A percentile compares a stretch with the other conserved stretches of the same genome.
phyloP scores from a whole-genome alignment of 2,888 invertebrate genomes.

The Brachycybe producta region DNA sequence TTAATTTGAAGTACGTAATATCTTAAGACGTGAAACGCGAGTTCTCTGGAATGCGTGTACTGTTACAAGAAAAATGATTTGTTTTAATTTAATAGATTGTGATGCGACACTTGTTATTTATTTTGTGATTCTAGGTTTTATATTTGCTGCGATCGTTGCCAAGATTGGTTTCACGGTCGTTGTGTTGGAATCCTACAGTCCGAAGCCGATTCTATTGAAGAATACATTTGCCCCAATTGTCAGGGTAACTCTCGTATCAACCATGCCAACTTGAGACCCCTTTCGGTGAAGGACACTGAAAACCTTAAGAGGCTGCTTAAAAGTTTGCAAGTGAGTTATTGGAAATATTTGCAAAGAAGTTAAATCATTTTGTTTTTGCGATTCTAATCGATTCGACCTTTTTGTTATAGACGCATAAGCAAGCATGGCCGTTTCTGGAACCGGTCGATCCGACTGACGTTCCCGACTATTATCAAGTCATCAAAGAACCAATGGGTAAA shows the following conservation, averaged over 20 bases:
- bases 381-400: background rate
- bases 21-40: too few relatives aligned
- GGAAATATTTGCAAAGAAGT: background rate
- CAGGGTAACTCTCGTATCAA: slow-evolving; percentile 78
- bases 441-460: slow-evolving; percentile 92
- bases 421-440: slow-evolving; percentile 96
- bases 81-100: too few relatives aligned
- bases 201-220: slow-evolving; percentile 87
- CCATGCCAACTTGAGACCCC: slow-evolving; percentile 75
- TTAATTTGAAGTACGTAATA: too few relatives aligned
- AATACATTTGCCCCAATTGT: slow-evolving; percentile 93
- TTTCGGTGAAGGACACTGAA: slow-evolving; percentile 64
- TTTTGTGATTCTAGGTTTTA: slow-evolving; percentile 67
- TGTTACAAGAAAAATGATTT: too few relatives aligned
- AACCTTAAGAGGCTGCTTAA: slow-evolving; percentile 72
- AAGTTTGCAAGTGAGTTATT: slow-evolving; percentile 57
- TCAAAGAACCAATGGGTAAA: slow-evolving; percentile 91
- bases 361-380: slow-evolving; percentile 8
- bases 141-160: slow-evolving; percentile 96
- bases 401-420: slow-evolving; percentile 57
- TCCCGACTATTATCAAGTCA: slow-evolving; percentile 91
- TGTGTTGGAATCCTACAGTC: slow-evolving; percentile 91
- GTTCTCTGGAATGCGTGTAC: too few relatives aligned
- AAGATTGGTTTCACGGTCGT: slow-evolving; percentile 97
- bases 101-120: too few relatives aligned